Conservation (phyloP, 2,113 vertebrate species). For the Poecilia latipinna region DNA sequence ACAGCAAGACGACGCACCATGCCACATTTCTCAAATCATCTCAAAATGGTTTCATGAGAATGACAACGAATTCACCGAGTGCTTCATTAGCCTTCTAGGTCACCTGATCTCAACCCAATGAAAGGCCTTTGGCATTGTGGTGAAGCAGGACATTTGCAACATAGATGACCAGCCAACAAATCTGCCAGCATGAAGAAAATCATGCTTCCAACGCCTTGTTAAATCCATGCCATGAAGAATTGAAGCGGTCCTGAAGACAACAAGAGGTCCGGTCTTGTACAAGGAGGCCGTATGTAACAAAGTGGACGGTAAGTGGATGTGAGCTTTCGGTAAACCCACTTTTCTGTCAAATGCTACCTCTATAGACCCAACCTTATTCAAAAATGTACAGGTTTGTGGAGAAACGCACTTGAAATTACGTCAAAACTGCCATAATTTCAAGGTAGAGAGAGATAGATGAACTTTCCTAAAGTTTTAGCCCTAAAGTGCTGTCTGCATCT, state of each 20-base stretch:
- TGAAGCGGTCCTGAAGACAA: neutral
- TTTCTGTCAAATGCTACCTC: neutral
- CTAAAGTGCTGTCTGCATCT: slow-evolving; percentile 60
- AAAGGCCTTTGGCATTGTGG: neutral
- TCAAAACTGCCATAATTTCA: neutral
- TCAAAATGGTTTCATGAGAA: neutral
- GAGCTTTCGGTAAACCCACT: neutral
- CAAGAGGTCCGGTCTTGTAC: neutral
- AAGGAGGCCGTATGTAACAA: neutral
- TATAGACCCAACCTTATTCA: neutral
- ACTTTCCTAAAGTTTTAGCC: slow-evolving; percentile 42
- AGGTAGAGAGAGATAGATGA: slow-evolving; percentile 12
- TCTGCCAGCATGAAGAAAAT: neutral
- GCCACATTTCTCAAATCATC: neutral
- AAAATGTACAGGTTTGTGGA: neutral
- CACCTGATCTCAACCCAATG: neutral
- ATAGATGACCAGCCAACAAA: neutral
- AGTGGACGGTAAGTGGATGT: neutral
- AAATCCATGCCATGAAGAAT: neutral
- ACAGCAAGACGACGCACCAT: neutral
- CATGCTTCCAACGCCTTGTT: neutral
- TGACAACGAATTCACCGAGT: neutral
- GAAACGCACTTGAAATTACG: too few species aligned
- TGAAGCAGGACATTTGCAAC: neutral
- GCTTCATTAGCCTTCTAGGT: neutral